Evolutionary conservation across 2,113 vertebrate genomes (phyloP), one percentile per base, ranked within the genome.

Genomic region (Phalacrocorax carbo): DNA sequence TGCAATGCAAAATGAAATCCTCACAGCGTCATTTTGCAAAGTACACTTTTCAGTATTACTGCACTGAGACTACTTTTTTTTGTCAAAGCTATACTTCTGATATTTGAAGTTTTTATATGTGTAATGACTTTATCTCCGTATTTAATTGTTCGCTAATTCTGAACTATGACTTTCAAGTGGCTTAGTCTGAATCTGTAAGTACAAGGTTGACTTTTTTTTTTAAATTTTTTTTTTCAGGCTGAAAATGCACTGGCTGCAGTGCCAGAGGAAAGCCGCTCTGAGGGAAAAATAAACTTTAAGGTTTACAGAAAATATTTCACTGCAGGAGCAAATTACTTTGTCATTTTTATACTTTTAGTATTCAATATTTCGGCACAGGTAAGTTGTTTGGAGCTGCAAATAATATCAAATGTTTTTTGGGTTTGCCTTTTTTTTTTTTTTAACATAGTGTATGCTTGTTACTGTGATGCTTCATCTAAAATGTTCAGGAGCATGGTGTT

Each of bases 301-400:
- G 60, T 99, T 85, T 99, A 99, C 55, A 93, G 98, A 86, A 99
- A 98, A 85, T 99, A 99, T 91, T 98, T 99, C 55, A 84, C 60
- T n/a, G 98, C 99, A 0, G 99, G 99, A 61, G 98, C 98, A 32
- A 98, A 96, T 88, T 75, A 96, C 42, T 22, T 98, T 3, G 23
- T 98, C 36, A 95, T 99, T 94, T 62, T 99, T 46, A 10, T 97
- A 11, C 96, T 99, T 9, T 0, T 99, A 5, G 3, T 99, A 12
- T 23, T 99, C 25, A 99, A 99, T 95, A 9, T 99, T 57, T 92
- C 98, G 55, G 97, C 99, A 81, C 99, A 99, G 98, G 99, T 99
- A 97, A 34, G 80, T 96, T 79, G 5, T 36, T 8, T 3, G 44
- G 48, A 73, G 19, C 10, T 4, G 8, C 25, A 84, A 72, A 7